Conservation (phyloP, 2,797 vertebrate genomes). For the Muscicapa comitata region DNA sequence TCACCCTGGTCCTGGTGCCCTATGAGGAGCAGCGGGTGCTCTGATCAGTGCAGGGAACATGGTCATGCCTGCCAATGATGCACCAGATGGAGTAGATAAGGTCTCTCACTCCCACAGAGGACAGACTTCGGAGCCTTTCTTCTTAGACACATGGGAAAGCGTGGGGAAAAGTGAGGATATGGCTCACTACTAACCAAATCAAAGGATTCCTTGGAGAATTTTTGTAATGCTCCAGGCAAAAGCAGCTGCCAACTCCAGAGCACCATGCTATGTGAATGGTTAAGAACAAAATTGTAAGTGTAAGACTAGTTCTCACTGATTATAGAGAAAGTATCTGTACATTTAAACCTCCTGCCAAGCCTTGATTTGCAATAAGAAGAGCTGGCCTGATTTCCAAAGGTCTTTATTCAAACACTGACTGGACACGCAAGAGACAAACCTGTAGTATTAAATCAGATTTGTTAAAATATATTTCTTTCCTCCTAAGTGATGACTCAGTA, state of each 20-base stretch:
- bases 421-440: neutral
- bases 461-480: neutral
- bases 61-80: fast-evolving
- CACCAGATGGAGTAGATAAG: neutral
- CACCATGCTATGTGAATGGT: neutral
- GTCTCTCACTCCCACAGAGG: neutral
- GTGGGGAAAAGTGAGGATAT: neutral
- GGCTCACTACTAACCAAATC: neutral
- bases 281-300: neutral
- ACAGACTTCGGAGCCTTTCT: neutral
- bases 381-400: neutral
- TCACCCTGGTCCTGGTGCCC: neutral
- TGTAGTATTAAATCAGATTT: neutral
- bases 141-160: neutral
- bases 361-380: neutral
- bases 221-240: neutral
- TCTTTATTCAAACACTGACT: neutral
- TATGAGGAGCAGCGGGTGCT: neutral
- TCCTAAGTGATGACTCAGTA: neutral
- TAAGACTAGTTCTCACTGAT: neutral
- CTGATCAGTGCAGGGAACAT: neutral
- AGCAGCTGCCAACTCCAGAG: neutral
- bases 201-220: neutral
- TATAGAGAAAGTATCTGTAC: neutral
- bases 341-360: neutral